Evolutionary conservation across 2,113 vertebrate genomes (phyloP), one percentile per base, ranked within the genome.

Genomic region (Anser cygnoides): DNA sequence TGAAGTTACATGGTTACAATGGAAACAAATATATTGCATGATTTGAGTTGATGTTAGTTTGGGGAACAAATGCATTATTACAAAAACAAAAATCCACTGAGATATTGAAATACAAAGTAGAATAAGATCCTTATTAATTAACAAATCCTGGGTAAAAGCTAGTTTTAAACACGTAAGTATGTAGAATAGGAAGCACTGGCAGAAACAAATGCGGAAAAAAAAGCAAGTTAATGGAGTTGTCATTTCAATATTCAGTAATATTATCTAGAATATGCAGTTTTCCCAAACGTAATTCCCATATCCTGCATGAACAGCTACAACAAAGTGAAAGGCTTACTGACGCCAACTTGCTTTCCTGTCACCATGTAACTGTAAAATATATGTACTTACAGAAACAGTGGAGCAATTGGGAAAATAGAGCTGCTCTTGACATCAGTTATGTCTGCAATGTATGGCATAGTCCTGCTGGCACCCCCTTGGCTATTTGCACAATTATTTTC

Each of bases 401-500:
- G 33, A 57, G 70, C 21, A 61, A 16, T 39, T 77, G 58, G 39
- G 44, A 89, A 82, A 94, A 50, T 3, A 57, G 18, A 83, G 11
- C 33, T 1, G 2, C 43, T 79, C 26, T 78, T 8, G 4, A 20
- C 49, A 22, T 44, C 31, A 17, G 20, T 65, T 83, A 26, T 6
- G 25, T 0, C 4, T 29, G 15, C 37, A 84, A 25, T 62, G 6
- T 15, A 44, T 31, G 50, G 9, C n/a, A 28, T 33, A n/a, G 9
- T 37, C 72, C 28, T 89, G 29, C 86, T 77, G 67, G 29, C 44
- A 63, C 19, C 26, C 21, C 37, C 41, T 49, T 58, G 21, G 41
- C 67, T 87, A 35, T 87, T 95, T 91, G 62, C 50, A 70, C 70
- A 58, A 23, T 83, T 85, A 54, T 58, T 77, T 95, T 83, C 55